Evolutionary conservation across 2,888 invertebrate species (phyloP).

Genomic region (Exephanes ischioxanthus): DNA sequence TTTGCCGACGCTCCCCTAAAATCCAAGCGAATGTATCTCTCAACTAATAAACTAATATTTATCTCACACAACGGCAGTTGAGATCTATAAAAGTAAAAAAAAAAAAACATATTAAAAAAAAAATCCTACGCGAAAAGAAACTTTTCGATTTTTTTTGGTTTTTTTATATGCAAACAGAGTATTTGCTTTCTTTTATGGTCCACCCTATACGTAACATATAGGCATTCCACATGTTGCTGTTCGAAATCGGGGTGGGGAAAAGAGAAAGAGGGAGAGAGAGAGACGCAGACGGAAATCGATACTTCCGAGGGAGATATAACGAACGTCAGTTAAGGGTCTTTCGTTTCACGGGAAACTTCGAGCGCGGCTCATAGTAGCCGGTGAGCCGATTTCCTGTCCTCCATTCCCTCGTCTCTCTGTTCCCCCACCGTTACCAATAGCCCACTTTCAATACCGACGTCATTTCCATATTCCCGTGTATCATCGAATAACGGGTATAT

Average conservation of each 20-base stretch:
- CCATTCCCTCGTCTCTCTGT: slow-evolving; percentile 36
- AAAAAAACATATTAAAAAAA: neutral
- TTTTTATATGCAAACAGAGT: neutral
- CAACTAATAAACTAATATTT: too few species aligned
- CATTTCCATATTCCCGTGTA: slow-evolving; percentile 41
- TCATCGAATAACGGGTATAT: slow-evolving; percentile 30
- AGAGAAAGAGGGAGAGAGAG: neutral
- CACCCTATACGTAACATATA: neutral
- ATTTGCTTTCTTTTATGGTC: neutral
- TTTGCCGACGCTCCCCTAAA: too few species aligned
- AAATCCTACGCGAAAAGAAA: neutral
- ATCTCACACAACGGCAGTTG: too few species aligned
- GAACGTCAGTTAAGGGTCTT: slow-evolving; percentile 57
- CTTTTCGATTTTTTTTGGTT: neutral
- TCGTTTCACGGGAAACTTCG: slow-evolving; percentile 49
- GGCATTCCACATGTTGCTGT: slow-evolving; percentile 45
- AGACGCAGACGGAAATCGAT: slow-evolving; percentile 53
- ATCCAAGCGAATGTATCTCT: too few species aligned
- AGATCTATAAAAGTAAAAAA: neutral
- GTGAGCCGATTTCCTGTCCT: slow-evolving; percentile 65
- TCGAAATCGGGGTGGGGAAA: neutral
- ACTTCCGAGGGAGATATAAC: slow-evolving; percentile 36
- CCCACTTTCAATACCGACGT: slow-evolving; percentile 60
- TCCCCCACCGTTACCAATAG: slow-evolving; percentile 41
- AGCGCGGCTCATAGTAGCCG: slow-evolving; percentile 27